Evolutionary conservation across 2,888 invertebrate genomes (phyloP).

Genomic region (Epistrophella euchroma): DNA sequence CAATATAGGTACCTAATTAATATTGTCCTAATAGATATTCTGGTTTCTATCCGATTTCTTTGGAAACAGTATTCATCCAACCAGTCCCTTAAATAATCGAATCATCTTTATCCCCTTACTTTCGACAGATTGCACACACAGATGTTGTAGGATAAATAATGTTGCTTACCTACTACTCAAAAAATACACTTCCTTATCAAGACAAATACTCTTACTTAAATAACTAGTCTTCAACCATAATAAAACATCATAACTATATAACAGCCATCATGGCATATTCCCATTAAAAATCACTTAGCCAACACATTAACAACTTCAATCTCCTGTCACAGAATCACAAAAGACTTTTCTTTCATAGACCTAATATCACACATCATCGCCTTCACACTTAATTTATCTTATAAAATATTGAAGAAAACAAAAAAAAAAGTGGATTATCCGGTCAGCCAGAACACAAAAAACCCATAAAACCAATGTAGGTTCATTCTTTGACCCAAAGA

Average conservation of each 20-base stretch:
- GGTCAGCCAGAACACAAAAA: conserved; percentile 19
- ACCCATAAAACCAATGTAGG: conserved; percentile 15
- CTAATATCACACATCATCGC: conserved; percentile 24
- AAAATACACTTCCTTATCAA: neutral
- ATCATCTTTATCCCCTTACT: too few relatives aligned
- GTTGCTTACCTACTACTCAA: neutral
- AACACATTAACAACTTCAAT: conserved; percentile 1
- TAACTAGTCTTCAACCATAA: conserved; percentile 2
- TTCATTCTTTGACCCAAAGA: conserved; percentile 35
- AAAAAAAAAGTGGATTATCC: conserved; percentile 12
- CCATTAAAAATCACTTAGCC: conserved; percentile 20
- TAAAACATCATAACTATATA: neutral
- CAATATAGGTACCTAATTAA: too few relatives aligned
- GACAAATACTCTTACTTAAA: neutral
- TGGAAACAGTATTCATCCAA: too few relatives aligned
- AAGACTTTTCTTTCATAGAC: neutral
- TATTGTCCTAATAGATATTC: too few relatives aligned
- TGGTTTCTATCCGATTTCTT: too few relatives aligned
- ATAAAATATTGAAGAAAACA: neutral
- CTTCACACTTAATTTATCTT: conserved; percentile 10
- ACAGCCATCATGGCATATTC: neutral
- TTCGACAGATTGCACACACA: too few relatives aligned
- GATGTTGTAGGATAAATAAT: too few relatives aligned
- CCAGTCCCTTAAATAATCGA: too few relatives aligned
- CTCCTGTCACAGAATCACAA: conserved; percentile 1